A percentile compares a stretch with the other conserved stretches of the same genome.
These are phyloP conservation scores for Spisula solida DNA, from an alignment of 2,888 invertebrate species.

Conservation along the genomic window DNA sequence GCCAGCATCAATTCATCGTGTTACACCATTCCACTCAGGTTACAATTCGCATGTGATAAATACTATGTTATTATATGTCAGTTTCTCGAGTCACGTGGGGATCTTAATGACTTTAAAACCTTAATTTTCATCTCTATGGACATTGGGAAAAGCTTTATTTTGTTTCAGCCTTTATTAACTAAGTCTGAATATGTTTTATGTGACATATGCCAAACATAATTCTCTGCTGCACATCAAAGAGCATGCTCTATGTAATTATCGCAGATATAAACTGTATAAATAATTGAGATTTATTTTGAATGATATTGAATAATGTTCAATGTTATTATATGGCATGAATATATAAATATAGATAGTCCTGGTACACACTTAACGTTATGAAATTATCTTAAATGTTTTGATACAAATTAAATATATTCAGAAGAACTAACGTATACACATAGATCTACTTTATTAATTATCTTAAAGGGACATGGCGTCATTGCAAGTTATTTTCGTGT, in stretches of 20 bases:
- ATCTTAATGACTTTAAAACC: neutral
- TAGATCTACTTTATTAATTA: too few species aligned
- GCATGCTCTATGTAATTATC: neutral
- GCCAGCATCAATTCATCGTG: neutral
- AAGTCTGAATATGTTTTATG: neutral
- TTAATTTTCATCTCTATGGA: neutral
- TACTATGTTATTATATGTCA: neutral
- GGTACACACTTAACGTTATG: too few species aligned
- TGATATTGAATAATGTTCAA: too few species aligned
- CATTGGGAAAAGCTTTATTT: neutral
- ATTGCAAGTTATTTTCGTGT: too few species aligned
- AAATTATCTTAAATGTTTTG: too few species aligned
- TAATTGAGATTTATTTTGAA: too few species aligned
- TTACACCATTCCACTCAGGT: neutral
- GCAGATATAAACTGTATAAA: neutral
- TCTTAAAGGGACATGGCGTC: too few species aligned
- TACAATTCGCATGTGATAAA: conserved; percentile 11
- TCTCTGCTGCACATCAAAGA: neutral
- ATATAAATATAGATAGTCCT: too few species aligned
- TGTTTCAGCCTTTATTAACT: neutral
- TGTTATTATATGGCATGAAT: too few species aligned
- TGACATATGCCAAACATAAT: neutral
- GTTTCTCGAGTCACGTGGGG: neutral
- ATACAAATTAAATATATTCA: too few species aligned
- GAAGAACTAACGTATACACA: too few species aligned